Evolutionary conservation across 2,113 vertebrate species (phyloP).

Genomic region (Psittacula cyanocephala): DNA sequence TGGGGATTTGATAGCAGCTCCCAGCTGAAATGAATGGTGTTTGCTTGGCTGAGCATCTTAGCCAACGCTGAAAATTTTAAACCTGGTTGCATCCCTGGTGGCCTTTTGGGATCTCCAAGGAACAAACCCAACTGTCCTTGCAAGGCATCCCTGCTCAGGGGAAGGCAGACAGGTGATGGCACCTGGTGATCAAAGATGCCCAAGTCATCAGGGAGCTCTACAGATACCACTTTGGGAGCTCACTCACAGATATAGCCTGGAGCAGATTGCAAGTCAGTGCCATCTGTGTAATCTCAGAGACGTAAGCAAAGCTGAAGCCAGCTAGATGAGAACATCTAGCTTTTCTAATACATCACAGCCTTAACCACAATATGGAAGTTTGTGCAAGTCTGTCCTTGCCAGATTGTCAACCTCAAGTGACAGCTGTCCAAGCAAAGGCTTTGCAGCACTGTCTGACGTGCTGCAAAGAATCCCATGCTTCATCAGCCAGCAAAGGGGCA

Average conservation of each 20-base stretch:
- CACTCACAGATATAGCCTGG: slow-evolving; percentile 27
- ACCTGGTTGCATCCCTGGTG: neutral
- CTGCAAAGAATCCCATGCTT: neutral
- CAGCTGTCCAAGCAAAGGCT: slow-evolving; percentile 50
- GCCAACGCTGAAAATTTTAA: slow-evolving; percentile 14
- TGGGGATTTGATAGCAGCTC: slow-evolving; percentile 33
- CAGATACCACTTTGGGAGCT: slow-evolving; percentile 34
- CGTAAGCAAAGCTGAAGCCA: slow-evolving; percentile 57
- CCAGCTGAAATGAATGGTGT: slow-evolving; percentile 28
- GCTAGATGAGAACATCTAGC: slow-evolving; percentile 57
- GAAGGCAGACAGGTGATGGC: slow-evolving; percentile 38
- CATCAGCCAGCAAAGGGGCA: neutral
- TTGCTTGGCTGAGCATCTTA: slow-evolving; percentile 36
- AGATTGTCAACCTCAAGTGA: slow-evolving; percentile 56
- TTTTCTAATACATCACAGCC: slow-evolving; percentile 50
- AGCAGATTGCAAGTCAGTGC: slow-evolving; percentile 57
- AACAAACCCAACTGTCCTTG: slow-evolving; percentile 19
- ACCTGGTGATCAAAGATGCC: slow-evolving; percentile 55
- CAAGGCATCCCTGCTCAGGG: neutral
- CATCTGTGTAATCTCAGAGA: slow-evolving; percentile 58
- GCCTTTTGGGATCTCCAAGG: slow-evolving; percentile 23
- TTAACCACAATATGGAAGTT: slow-evolving; percentile 57
- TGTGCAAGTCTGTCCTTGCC: slow-evolving; percentile 47
- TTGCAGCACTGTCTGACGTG: neutral
- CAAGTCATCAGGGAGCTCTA: slow-evolving; percentile 29